Base-by-base conservation (phyloP, 2,797 vertebrate genomes). In the Acipenser ruthenus region DNA sequence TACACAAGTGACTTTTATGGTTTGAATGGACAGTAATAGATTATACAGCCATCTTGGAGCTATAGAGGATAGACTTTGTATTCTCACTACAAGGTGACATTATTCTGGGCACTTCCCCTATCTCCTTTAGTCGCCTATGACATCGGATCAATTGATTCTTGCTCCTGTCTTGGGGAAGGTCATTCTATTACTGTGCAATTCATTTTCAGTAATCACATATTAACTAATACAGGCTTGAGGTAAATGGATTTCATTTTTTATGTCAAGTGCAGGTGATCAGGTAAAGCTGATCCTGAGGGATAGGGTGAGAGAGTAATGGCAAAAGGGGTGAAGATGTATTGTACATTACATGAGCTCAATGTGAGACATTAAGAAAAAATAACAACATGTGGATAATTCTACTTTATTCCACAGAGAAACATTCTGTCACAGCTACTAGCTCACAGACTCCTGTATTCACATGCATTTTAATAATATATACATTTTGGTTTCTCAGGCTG, bases 121-220 rank as follows among this genome's bases (percentile, higher is more conserved):
- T 70, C 70, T 67, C 70, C 74, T 75, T 79, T 50, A 51, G 11
- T 18, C 65, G 15, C 60, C 55, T 64, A 53, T 55, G 51, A 12
- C 51, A 49, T 50, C 55, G 56, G 13, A 64, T 68, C 70, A 83
- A 86, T 88, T 86, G 83, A 86, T 85, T 75, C 60, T 65, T 59
- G 67, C 67, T 67, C 8, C 50, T 56, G 66, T 68, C 75, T 77
- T 69, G 64, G 72, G 76, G 73, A 79, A 82, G 81, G 80, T 82
- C 82, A 78, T 84, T 78, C 72, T 75, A 63, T 74, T 77, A 74
- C 74, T 79, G 77, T 84, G 78, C 77, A 76, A 70, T 81, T 82
- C 79, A 80, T 86, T 86, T 86, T 83, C 82, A 85, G 83, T 80
- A 82, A 86, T 78, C 78, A 80, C 80, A 79, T 79, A 80, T 82